phyloP scores from a whole-genome alignment of 2,113 vertebrate genomes.

The Solenodon paradoxus region DNA sequence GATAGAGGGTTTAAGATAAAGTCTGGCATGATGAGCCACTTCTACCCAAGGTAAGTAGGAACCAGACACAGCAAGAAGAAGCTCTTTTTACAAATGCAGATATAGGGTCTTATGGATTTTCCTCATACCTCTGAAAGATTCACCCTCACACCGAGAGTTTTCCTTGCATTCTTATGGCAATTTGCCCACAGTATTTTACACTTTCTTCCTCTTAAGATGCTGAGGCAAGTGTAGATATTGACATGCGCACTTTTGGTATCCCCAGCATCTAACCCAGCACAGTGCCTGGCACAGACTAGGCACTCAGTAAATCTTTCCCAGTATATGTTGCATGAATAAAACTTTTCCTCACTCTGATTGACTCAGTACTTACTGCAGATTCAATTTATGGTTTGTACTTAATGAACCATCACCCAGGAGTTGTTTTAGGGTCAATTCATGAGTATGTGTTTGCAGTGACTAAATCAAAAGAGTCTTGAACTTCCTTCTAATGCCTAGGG shows the following conservation, averaged over 20 bases:
- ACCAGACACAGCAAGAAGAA: not conserved
- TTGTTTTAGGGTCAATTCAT: conserved; percentile 24
- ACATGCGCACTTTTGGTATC: no score
- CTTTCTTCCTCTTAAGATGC: not conserved
- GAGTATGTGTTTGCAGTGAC: not conserved
- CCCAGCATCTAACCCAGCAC: not conserved
- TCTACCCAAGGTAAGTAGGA: not conserved
- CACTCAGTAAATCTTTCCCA: not conserved
- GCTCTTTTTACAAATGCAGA: not conserved
- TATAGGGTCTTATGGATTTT: not conserved
- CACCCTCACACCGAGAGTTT: not conserved
- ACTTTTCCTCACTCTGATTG: not conserved
- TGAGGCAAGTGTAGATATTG: not conserved
- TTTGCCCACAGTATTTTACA: not conserved
- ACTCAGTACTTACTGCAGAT: not conserved
- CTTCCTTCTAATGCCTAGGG: not conserved
- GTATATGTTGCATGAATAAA: not conserved
- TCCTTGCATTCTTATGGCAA: not conserved
- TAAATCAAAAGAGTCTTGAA: conserved; percentile 33
- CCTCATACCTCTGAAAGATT: not conserved
- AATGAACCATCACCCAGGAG: not conserved
- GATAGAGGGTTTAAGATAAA: not conserved
- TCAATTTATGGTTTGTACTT: not conserved
- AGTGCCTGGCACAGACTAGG: not conserved
- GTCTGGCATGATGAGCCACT: not conserved